Percentiles rank a stretch among this genome's conserved stretches.
Conservation (phyloP, 2,888 invertebrate species). For the Euzophera pinguis region DNA sequence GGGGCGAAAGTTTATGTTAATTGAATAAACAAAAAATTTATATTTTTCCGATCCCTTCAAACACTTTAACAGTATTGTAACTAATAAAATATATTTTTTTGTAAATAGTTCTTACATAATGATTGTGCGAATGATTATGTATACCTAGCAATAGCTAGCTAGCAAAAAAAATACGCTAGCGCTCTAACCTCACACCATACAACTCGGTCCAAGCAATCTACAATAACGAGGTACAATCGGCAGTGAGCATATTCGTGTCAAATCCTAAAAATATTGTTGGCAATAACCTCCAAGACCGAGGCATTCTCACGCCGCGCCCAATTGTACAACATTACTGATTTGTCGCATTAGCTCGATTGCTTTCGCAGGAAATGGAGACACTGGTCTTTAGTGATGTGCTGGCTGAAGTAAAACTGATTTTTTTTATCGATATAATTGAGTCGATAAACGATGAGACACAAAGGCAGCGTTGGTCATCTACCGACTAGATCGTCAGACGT, state of each 20-base stretch:
- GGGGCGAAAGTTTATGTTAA: too few relatives aligned
- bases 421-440: not conserved
- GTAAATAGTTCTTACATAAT: too few relatives aligned
- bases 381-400: not conserved
- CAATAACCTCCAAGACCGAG: constrained; percentile 55
- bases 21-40: too few relatives aligned
- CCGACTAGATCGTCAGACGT: too few relatives aligned
- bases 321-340: constrained; percentile 52
- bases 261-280: constrained; percentile 52
- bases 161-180: constrained; percentile 4
- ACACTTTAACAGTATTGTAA: too few relatives aligned
- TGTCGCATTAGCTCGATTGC: constrained; percentile 48
- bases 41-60: too few relatives aligned
- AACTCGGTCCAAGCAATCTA: constrained; percentile 49
- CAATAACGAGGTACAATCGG: constrained; percentile 53
- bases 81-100: too few relatives aligned
- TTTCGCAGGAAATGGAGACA: not conserved
- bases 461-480: too few relatives aligned
- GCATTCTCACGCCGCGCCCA: constrained; percentile 63
- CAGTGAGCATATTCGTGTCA: constrained; percentile 60
- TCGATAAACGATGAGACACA: too few relatives aligned
- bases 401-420: not conserved
- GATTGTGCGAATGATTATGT: too few relatives aligned
- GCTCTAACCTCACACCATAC: constrained; percentile 32
- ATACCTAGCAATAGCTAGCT: not conserved